Base-by-base conservation (phyloP, 2,113 vertebrate genomes). In the Strigops habroptila region DNA sequence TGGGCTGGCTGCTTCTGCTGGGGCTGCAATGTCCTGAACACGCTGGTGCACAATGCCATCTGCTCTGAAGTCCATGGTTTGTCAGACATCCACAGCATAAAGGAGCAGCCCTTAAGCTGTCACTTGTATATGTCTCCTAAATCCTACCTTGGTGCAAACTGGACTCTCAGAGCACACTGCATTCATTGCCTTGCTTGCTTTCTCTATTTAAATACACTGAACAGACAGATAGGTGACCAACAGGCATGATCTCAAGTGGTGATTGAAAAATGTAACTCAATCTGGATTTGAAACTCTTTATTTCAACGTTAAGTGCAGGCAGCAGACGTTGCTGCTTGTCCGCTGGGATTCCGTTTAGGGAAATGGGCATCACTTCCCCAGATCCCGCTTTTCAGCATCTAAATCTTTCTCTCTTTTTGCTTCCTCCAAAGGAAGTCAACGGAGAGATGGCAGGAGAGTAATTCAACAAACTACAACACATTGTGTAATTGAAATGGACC, bases 401-500 rank as follows among this genome's bases (percentile, higher is more conserved):
- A 55, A 80, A 79, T 76, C 88, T 21, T 41, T 62, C 53, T 90
- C 73, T 91, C 55, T 43, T 90, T 77, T 70, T 82, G 25, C 86
- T 69, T 96, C 82, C 51, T 78, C 68, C 84, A 57, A 63, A 93
- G 78, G 93, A 84, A 93, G 83, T 90, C 91, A 92, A 68, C n/a
- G 83, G 91, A 82, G 96, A 67, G 88, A 86, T 94, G 80, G 86
- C 82, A 86, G 82, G 91, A 97, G 84, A 97, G 84, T 91, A 97
- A 97, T 95, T 86, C 95, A 96, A 96, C 95, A 96, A 97, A 97
- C 92, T 96, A 67, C 94, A 97, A 96, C 91, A 96, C 93, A 93
- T 91, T 80, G 68, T 97, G 91, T 97, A 97, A 97, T 97, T 97
- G 96, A 97, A 98, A 98, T 97, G 95, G 96, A 95, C 95, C 80